Base-by-base conservation (phyloP, 2,888 invertebrate genomes). In the Boloria euphrosyne region DNA sequence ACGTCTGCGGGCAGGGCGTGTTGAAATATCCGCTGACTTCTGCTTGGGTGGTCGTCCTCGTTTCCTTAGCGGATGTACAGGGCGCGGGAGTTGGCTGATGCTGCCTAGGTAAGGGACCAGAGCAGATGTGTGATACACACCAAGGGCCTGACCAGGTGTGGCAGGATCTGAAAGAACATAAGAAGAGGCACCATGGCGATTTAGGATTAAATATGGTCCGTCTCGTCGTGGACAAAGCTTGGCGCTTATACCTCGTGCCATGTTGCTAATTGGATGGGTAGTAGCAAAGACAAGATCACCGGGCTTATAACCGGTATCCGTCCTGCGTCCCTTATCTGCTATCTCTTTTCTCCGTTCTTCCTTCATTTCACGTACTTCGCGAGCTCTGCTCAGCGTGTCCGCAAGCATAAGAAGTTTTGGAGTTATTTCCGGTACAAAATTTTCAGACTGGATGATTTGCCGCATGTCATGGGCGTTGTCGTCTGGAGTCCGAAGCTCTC, bases 361-460 rank as follows among this genome's bases (percentile, higher is more conserved):
- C n/a, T 46, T 13, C 4, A 13, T 13, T 14, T 46, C 46, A 13
- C 13, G 14, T 10, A 13, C n/a, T n/a, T 10, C 46, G 4, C 46
- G 3, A 13, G 63, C 71, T 47, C 17, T 47, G 10, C 57, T 44
- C 3, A 73, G 18, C 10, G 61, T 70, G 10, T 62, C 50, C 2
- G 59, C 66, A 0, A 70, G 13, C 3, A 17, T 31, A 46, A 61
- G 6, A 13, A 71, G 38, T 13, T 68, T 64, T 13, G 71, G 73
- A 2, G 71, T 71, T 1, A 73, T 70, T 46, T 70, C 67, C 2
- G 76, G 71, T 1, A 78, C 57, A 47, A 78, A 77, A 59, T 79
- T 80, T 67, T 83, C 81, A 3, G 65, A 61, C 13, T 73, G 47
- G 0, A 68, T 7, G 3, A 71, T 51, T 4, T 54, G 17, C 16